A percentile compares a stretch with the other conserved stretches of the same genome.
These are phyloP conservation scores for Meloe dianella DNA, from an alignment of 2,888 invertebrate genomes.

Conservation along the genomic window DNA sequence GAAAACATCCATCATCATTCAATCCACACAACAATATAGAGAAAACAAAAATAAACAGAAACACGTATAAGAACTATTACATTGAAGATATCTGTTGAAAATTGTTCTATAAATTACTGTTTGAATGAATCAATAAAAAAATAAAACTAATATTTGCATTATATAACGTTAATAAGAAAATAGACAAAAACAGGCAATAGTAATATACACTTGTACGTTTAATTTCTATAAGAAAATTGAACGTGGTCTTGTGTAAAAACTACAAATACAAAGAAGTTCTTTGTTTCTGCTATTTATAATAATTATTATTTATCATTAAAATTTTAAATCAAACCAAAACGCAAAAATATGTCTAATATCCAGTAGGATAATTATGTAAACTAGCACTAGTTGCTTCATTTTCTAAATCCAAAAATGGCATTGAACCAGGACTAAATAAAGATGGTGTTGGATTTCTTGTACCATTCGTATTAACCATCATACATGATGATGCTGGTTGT, in stretches of 20 bases:
- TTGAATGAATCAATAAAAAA: constrained; percentile 4
- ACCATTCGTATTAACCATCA: constrained; percentile 46
- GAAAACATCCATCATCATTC: no score
- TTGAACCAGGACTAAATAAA: constrained; percentile 36
- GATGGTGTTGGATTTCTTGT: constrained; percentile 34
- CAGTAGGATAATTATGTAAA: constrained; percentile 30
- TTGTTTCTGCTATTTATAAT: neutral
- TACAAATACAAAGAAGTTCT: no score
- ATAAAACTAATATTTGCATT: constrained; percentile 8
- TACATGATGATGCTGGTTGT: constrained; percentile 47
- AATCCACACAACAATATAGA: no score
- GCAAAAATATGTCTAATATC: constrained; percentile 19
- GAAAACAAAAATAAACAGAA: no score
- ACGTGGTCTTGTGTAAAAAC: neutral
- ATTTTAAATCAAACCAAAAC: neutral
- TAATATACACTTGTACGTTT: neutral
- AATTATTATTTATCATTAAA: no score
- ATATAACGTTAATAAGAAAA: neutral
- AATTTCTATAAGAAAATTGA: neutral
- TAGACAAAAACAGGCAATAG: neutral
- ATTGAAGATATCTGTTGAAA: no score
- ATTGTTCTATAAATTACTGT: no score
- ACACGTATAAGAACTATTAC: no score
- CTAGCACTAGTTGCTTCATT: constrained; percentile 47
- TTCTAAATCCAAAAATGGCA: constrained; percentile 55